Conservation (phyloP, 2,797 vertebrate genomes). For the Hydrolagus colliei region DNA sequence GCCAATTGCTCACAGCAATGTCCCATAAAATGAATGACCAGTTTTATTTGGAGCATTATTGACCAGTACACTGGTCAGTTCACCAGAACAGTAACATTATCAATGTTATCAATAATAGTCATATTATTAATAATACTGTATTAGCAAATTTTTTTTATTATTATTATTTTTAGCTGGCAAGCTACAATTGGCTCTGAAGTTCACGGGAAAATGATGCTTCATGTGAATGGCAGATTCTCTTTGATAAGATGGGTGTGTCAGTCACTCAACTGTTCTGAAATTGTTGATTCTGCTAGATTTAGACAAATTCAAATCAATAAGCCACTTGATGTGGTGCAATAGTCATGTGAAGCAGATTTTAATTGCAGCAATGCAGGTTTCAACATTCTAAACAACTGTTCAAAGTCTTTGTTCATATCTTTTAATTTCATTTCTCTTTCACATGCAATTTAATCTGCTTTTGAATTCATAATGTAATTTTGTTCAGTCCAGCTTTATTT, state of each 20-base stretch:
- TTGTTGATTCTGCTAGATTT: neutral
- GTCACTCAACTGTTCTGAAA: neutral
- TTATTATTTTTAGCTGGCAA: neutral
- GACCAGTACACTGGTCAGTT: too few species aligned
- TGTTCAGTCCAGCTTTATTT: slow-evolving; percentile 20
- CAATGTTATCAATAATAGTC: too few species aligned
- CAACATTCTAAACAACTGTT: neutral
- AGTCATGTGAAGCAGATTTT: neutral
- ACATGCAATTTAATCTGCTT: slow-evolving; percentile 15
- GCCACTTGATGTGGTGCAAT: neutral
- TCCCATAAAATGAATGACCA: too few species aligned
- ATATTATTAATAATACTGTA: too few species aligned
- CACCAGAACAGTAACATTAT: too few species aligned
- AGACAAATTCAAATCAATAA: neutral
- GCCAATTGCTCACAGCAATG: too few species aligned
- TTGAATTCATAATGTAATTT: slow-evolving; percentile 29
- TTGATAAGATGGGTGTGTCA: neutral
- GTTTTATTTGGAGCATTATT: too few species aligned
- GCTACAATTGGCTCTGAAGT: neutral
- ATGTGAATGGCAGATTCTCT: neutral
- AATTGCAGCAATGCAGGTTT: neutral
- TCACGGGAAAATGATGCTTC: neutral
- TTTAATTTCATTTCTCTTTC: slow-evolving; percentile 19
- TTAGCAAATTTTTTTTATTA: too few species aligned
- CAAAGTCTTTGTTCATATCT: slow-evolving; percentile 19